phyloP scores from a whole-genome alignment of 2,113 vertebrate species.

The Sceloporus undulatus region DNA sequence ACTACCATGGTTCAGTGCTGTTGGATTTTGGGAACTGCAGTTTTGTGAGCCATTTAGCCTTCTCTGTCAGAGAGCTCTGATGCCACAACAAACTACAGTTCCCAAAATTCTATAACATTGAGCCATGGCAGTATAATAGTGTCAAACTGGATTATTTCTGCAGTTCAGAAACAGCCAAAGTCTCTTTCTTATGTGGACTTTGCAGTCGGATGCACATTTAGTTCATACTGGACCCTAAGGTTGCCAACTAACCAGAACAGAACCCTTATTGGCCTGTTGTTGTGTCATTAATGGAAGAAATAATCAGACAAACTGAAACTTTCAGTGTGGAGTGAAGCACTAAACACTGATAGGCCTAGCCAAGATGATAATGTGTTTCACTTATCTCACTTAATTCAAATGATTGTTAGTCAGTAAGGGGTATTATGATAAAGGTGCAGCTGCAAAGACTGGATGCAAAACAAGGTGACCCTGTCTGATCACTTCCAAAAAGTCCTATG shows the following conservation, averaged over 20 bases:
- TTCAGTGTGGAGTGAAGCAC: background rate
- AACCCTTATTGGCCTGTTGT: background rate
- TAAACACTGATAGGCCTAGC: background rate
- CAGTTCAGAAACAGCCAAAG: background rate
- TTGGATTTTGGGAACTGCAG: no score
- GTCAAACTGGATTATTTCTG: no score
- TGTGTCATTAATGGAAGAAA: background rate
- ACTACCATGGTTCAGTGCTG: no score
- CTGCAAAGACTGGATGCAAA: background rate
- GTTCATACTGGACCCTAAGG: background rate
- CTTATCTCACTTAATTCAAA: background rate
- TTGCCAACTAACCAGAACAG: background rate
- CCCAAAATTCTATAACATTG: no score
- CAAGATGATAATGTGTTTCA: background rate
- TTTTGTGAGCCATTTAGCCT: no score
- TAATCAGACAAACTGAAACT: background rate
- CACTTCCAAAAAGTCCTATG: background rate
- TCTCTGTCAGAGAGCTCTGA: no score
- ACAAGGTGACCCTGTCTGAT: background rate
- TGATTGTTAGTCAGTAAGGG: background rate
- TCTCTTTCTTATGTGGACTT: background rate
- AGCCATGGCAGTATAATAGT: no score
- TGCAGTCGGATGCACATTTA: background rate
- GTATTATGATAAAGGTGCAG: background rate
- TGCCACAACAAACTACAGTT: no score